Percentiles rank a stretch among this genome's conserved stretches.
Conservation (phyloP, 2,113 vertebrate species). For the Arvicanthis niloticus region DNA sequence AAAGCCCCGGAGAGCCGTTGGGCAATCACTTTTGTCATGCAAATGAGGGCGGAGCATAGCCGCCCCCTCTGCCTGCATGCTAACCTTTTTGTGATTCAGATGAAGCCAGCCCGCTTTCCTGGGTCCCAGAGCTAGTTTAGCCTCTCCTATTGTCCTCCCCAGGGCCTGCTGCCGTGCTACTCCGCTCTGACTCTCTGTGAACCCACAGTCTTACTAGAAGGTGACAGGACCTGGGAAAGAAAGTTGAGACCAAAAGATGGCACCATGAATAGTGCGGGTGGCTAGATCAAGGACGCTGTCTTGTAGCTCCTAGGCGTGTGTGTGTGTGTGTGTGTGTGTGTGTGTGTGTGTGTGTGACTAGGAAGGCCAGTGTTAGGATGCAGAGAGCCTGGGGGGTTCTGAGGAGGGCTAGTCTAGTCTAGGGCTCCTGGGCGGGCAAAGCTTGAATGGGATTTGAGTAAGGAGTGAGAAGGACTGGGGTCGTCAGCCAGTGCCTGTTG, state of each 20-base stretch:
- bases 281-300: neutral
- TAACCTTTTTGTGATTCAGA: slow-evolving; percentile 65
- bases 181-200: neutral
- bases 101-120: neutral
- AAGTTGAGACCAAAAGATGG: neutral
- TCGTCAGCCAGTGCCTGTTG: neutral
- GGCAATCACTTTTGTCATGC: slow-evolving; percentile 72
- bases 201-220: neutral
- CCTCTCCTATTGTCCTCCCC: neutral
- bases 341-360: too few species aligned
- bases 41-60: slow-evolving; percentile 28
- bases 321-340: too few species aligned
- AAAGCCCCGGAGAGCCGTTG: neutral
- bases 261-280: neutral
- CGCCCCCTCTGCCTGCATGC: rapidly evolving
- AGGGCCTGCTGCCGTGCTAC: neutral
- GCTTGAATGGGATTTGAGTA: neutral
- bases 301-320: neutral
- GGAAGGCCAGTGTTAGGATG: rapidly evolving
- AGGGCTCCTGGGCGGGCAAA: neutral
- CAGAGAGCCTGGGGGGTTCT: neutral
- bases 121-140: rapidly evolving
- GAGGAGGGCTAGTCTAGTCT: neutral
- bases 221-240: neutral
- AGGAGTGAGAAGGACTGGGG: neutral